These are phyloP conservation scores for Mormyrus proboscirostris DNA, from an alignment of 2,797 vertebrate genomes.

Conservation along the genomic window DNA sequence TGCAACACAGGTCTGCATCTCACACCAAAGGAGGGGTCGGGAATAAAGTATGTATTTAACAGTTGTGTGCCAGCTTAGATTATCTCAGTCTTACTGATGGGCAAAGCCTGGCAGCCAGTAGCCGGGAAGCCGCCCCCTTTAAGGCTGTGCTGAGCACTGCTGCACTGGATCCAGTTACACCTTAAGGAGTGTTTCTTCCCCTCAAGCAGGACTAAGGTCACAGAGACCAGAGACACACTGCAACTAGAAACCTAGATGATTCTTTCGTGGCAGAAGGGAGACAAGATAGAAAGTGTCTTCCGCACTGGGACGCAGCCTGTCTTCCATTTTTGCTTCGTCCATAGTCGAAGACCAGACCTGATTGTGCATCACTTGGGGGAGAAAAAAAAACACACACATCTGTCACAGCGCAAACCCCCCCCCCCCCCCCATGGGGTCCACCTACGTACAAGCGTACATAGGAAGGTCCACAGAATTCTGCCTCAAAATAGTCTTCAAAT, in stretches of 20 bases:
- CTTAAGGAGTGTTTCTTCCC: conserved; percentile 20
- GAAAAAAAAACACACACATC: neutral
- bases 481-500: conserved; percentile 6
- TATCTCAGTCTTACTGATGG: conserved; percentile 49
- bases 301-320: conserved; percentile 21
- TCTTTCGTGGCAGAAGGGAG: conserved; percentile 33
- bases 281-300: conserved; percentile 38
- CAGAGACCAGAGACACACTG: conserved; percentile 39
- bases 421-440: neutral
- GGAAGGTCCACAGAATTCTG: neutral
- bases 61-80: conserved; percentile 38
- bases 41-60: conserved; percentile 34
- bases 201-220: conserved; percentile 28
- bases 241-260: conserved; percentile 42
- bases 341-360: conserved; percentile 23
- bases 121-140: conserved; percentile 44
- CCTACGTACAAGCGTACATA: neutral
- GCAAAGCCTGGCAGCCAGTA: conserved; percentile 59
- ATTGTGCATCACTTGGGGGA: conserved; percentile 4
- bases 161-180: conserved; percentile 36
- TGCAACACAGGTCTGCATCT: conserved; percentile 34
- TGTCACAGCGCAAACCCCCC: conserved; percentile 13
- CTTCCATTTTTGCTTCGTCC: conserved; percentile 17
- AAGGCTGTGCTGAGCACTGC: conserved; percentile 24
- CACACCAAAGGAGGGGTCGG: conserved; percentile 29